A percentile compares a stretch with the other conserved stretches of the same genome.
Evolutionary conservation across 2,113 vertebrate genomes (phyloP).

Genomic region (Oreochromis spilurus): DNA sequence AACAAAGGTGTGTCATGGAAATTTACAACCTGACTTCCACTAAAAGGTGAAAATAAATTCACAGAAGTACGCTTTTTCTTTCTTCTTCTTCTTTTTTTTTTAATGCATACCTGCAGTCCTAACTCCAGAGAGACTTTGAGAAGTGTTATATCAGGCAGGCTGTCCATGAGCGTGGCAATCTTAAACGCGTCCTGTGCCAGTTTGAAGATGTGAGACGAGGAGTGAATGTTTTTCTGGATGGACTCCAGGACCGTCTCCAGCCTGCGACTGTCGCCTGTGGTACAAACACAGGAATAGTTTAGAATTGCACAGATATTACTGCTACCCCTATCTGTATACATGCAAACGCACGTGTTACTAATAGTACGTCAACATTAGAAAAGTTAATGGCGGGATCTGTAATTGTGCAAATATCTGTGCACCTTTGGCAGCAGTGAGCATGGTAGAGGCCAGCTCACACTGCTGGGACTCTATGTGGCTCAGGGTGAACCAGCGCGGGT

Average conservation of each 20-base stretch:
- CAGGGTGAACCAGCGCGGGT: slow-evolving; percentile 94
- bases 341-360: neutral
- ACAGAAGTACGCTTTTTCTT: neutral
- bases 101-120: slow-evolving; percentile 87
- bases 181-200: slow-evolving; percentile 98
- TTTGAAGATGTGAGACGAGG: slow-evolving; percentile 94
- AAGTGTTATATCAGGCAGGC: slow-evolving; percentile 90
- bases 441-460: slow-evolving; percentile 91
- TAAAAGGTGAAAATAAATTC: neutral
- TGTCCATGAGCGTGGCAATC: slow-evolving; percentile 94
- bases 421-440: slow-evolving; percentile 97
- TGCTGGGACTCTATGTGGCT: slow-evolving; percentile 95
- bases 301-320: neutral
- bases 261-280: slow-evolving; percentile 87
- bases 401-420: neutral
- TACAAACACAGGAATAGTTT: neutral
- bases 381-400: neutral
- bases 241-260: slow-evolving; percentile 96
- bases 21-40: neutral
- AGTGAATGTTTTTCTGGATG: slow-evolving; percentile 98
- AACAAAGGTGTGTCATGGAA: neutral
- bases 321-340: neutral
- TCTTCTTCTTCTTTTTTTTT: neutral
- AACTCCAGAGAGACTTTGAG: slow-evolving; percentile 96
- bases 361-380: neutral